Conservation (phyloP, 2,888 invertebrate genomes). For the Trachelus stipa region DNA sequence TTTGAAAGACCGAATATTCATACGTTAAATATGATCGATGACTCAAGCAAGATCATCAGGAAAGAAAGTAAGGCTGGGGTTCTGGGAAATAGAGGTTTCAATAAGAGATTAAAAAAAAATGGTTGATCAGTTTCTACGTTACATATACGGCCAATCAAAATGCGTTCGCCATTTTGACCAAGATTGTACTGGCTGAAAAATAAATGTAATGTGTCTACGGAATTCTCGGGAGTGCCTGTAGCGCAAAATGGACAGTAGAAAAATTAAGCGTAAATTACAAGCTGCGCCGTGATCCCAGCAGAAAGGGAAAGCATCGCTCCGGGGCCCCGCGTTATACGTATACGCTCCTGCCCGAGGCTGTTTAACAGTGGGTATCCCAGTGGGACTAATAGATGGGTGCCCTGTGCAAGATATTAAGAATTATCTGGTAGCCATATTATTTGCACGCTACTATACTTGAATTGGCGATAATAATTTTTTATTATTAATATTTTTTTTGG, state of each 20-base stretch:
- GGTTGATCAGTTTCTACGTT: neutral
- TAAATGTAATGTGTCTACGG: neutral
- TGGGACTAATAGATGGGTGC: neutral
- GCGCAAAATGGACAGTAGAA: conserved; percentile 14
- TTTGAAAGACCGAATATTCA: neutral
- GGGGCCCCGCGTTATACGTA: conserved; percentile 24
- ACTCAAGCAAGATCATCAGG: neutral
- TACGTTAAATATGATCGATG: neutral
- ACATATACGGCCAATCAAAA: neutral
- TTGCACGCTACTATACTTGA: neutral
- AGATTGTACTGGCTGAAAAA: neutral
- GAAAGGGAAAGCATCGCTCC: conserved; percentile 33
- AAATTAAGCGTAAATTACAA: conserved; percentile 31
- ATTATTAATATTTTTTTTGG: neutral
- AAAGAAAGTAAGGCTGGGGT: neutral
- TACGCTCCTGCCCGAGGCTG: conserved; percentile 25
- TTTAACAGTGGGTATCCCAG: conserved; percentile 3
- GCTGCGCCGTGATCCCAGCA: conserved; percentile 18
- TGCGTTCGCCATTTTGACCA: neutral
- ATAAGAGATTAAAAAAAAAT: neutral
- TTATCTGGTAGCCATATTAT: neutral
- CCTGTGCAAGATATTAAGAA: neutral
- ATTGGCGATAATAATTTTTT: neutral
- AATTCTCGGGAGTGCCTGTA: neutral
- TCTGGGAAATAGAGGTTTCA: neutral